These are phyloP conservation scores for Cettia cetti DNA, from an alignment of 2,113 vertebrate species.

Conservation along the genomic window DNA sequence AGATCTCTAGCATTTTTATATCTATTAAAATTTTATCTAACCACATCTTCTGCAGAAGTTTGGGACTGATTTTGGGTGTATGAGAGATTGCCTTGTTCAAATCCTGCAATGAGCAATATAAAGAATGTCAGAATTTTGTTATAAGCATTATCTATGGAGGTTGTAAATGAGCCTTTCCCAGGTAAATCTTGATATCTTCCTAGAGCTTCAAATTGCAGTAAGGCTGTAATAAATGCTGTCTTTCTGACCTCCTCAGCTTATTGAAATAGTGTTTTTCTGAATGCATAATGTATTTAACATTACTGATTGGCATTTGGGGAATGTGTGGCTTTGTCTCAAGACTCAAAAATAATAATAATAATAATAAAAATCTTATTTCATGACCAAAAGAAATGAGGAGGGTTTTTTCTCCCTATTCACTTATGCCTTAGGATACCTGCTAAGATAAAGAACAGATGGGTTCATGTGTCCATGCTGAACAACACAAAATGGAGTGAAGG, in stretches of 20 bases:
- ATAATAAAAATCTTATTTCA: neutral
- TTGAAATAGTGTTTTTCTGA: neutral
- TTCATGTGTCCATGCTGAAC: neutral
- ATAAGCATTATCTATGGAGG: neutral
- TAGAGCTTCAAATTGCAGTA: neutral
- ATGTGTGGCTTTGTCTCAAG: neutral
- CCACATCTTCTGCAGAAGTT: neutral
- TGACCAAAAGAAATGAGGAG: neutral
- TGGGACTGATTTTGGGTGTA: neutral
- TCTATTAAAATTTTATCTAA: neutral
- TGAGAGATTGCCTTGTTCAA: neutral
- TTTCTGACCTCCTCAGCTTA: neutral
- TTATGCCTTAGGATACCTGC: neutral
- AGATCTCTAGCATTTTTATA: neutral
- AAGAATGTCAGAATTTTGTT: neutral
- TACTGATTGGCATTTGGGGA: neutral
- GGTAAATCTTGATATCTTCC: neutral
- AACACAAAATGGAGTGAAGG: neutral
- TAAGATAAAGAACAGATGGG: neutral
- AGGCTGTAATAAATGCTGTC: neutral
- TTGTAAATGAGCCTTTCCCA: neutral
- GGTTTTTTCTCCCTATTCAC: neutral
- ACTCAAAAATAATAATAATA: neutral
- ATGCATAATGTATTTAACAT: neutral
- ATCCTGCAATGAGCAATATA: neutral